Base-by-base conservation (phyloP, 2,888 invertebrate species). In the Thera obeliscata region DNA sequence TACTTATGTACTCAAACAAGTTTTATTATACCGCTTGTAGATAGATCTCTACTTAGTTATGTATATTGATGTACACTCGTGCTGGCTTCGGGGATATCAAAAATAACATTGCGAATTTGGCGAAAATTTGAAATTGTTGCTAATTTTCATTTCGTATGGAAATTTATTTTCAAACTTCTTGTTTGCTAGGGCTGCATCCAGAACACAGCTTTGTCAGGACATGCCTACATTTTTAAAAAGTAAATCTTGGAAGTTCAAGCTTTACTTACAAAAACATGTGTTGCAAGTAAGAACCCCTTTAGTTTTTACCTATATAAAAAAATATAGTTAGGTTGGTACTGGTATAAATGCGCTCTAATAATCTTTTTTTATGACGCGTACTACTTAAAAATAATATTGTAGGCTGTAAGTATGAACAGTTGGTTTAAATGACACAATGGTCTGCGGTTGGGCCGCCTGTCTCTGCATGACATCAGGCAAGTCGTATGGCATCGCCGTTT, bases 401-500 rank as follows among this genome's bases (percentile, higher is more conserved):
- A 58, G 11, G 55, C 64, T 50, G 56, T 64, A 58, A 60, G 56
- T 69, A 64, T 61, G 48, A 63, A 36, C 56, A 67, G 68, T 69
- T 69, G 64, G 65, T 71, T 74, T 66, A 61, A 71, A 72, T 75
- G 65, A 73, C 74, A 74, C 75, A 76, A 74, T 73, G 66, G 63
- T 62, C 67, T 75, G 74, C 65, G 71, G 73, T 74, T 70, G 65
- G 64, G 50, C 69, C 56, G 58, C 61, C 46, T 57, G 66, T 54
- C 41, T 54, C 60, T 46, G 57, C 41, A 36, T 59, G 72, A 67
- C 72, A 69, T 69, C 70, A 65, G 67, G 69, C 65, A 54, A 64
- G 64, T 57, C 50, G 69, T 62, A 59, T 56, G 70, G 62, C 74
- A 74, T 79, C 78, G 70, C 85, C 87, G 70, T 81, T 86, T 88